Base-by-base conservation (phyloP, 2,888 invertebrate species). In the Euproctis similis region DNA sequence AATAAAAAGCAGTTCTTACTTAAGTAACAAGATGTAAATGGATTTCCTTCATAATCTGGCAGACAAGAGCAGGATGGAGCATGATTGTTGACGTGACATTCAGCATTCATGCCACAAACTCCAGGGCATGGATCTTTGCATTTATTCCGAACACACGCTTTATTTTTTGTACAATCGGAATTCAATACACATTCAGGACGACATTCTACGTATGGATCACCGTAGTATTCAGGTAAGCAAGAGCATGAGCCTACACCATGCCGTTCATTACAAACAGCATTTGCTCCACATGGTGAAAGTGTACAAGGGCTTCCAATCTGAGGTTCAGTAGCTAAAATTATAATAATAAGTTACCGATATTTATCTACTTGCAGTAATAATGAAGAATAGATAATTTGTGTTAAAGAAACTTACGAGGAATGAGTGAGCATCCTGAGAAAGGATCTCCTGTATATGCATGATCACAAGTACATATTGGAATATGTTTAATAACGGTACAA, bases 141-240 rank as follows among this genome's bases (percentile, higher is more conserved):
- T 82, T 93, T 94, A 71, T 92, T 92, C 60, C 92, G 92, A 27
- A 91, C 85, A 60, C 95, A 95, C 12, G 94, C 90, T 72, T 88
- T 90, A 45, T 89, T 87, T 56, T 87, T 87, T 4, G 89, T 85
- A 71, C 95, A 96, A 56, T 96, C 95, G 5, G 92, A 89, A 67
- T 95, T 95, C 48, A 92, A 87, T n/a, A 94, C 90, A 67, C 95
- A 95, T 86, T 95, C 94, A 12, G 95, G 95, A 60, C 93, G 87
- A 68, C 95, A 95, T 58, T 92, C 92, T 22, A 91, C 82, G 56
- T 95, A 94, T 1, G 95, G 95, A 80, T 95, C 94, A 28, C 95
- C 95, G 54, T 90, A 91, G 69, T 93, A 95, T 55, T 93, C 93
- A 33, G 90, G 87, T 41, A 93, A 78, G 75, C 95, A 95, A 39